Percentiles rank a stretch among this genome's conserved stretches.
phyloP scores from a whole-genome alignment of 2,888 invertebrate species.

The Tetheella fluctuosa region DNA sequence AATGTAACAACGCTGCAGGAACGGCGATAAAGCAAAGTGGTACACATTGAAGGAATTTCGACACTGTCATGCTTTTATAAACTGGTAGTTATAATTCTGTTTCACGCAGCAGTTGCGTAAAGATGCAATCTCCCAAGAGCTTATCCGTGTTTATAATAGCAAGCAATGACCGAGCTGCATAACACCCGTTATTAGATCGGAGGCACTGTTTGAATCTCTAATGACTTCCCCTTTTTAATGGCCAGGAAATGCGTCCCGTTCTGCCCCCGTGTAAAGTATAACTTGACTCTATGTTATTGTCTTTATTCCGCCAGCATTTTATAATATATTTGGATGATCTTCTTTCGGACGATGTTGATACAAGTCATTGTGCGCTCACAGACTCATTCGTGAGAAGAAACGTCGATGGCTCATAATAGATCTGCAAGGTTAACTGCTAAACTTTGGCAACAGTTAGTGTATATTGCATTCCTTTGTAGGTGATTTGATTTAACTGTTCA shows the following conservation, averaged over 20 bases:
- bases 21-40: slow-evolving; percentile 17
- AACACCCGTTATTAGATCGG: slow-evolving; percentile 70
- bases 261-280: slow-evolving; percentile 36
- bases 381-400: not conserved
- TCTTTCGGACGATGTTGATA: not conserved
- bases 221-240: slow-evolving; percentile 72
- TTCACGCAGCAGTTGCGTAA: slow-evolving; percentile 60
- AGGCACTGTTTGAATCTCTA: slow-evolving; percentile 66
- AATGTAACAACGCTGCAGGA: slow-evolving; percentile 10
- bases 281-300: slow-evolving; percentile 23
- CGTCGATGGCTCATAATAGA: slow-evolving; percentile 12
- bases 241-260: slow-evolving; percentile 67
- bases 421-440: slow-evolving; percentile 12
- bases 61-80: slow-evolving; percentile 20
- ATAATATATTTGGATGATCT: not conserved
- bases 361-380: not conserved
- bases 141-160: slow-evolving; percentile 65
- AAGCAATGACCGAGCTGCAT: slow-evolving; percentile 58
- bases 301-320: slow-evolving; percentile 13
- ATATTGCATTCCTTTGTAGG: not conserved
- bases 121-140: slow-evolving; percentile 62
- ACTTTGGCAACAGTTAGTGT: slow-evolving; percentile 8
- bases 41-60: slow-evolving; percentile 32
- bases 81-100: slow-evolving; percentile 31
- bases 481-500: not conserved